Evolutionary conservation across 2,113 vertebrate genomes (phyloP).

Genomic region (Rhinogobius similis): DNA sequence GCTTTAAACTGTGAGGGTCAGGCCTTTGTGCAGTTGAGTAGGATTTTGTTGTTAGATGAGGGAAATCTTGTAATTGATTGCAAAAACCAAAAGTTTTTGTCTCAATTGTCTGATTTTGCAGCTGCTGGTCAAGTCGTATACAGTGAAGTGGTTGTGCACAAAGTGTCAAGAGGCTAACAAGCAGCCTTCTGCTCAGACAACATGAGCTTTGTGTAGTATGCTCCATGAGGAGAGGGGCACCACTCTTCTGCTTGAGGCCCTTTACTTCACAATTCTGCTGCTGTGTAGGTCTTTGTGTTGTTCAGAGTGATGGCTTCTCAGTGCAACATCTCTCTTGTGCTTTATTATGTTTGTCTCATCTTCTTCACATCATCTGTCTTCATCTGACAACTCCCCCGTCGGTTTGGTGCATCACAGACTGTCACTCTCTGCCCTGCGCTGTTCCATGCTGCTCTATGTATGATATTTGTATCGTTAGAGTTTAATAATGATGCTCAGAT

Average conservation of each 20-base stretch:
- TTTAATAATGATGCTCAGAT: slow-evolving; percentile 53
- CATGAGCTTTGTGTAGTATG: slow-evolving; percentile 58
- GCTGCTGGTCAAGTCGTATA: slow-evolving; percentile 35
- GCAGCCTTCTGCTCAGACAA: slow-evolving; percentile 50
- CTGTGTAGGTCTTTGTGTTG: slow-evolving; percentile 50
- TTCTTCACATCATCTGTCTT: slow-evolving; percentile 53
- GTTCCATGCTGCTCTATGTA: slow-evolving; percentile 38
- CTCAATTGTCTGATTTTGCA: slow-evolving; percentile 20
- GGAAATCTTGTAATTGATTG: background rate
- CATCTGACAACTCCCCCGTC: slow-evolving; percentile 38
- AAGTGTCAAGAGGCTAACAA: slow-evolving; percentile 57
- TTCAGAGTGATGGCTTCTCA: slow-evolving; percentile 52
- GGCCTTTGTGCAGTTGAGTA: background rate
- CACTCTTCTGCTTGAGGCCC: slow-evolving; percentile 66
- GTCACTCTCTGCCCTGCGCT: slow-evolving; percentile 41
- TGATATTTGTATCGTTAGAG: slow-evolving; percentile 70
- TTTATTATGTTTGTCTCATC: slow-evolving; percentile 47
- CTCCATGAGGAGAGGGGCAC: slow-evolving; percentile 54
- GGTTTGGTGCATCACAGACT: slow-evolving; percentile 41
- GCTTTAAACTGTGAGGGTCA: background rate
- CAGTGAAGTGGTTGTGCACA: slow-evolving; percentile 28
- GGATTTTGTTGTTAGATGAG: background rate
- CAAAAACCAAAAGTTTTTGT: slow-evolving; percentile 8
- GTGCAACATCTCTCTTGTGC: slow-evolving; percentile 61
- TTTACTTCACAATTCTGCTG: slow-evolving; percentile 54